Base-by-base conservation (phyloP, 2,113 vertebrate species). In the Odontesthes bonariensis region DNA sequence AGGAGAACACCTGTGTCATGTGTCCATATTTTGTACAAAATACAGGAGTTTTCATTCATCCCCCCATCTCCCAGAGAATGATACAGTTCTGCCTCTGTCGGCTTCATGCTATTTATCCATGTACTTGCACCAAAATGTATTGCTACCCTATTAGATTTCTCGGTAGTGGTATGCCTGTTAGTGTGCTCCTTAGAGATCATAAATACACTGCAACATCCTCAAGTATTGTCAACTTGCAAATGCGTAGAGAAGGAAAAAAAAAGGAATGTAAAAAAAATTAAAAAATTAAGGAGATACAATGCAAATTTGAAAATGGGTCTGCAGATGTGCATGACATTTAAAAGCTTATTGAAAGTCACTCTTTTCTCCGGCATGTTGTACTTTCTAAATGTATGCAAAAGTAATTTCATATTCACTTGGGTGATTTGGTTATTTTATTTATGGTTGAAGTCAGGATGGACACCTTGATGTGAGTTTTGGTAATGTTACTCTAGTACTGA, bases 151-250 rank as follows among this genome's bases (percentile, higher is more conserved):
- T 92, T 96, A 95, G 95, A 96, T 89, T 92, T 91, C 94, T 94
- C 92, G 88, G 93, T 94, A 94, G 94, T 97, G 92, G 89, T 95
- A 94, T 97, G 96, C 96, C 96, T 97, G 95, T 92, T 92, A 93
- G 95, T 96, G 93, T 96, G 94, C 93, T 94, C 91, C 89, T 94
- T 95, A 92, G 89, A 90, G 82, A 87, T 89, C 92, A 93, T 93
- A 83, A 93, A 86, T 92, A 95, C 93, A 94, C 91, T 94, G 92
- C 95, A 94, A 92, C 93, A 88, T 91, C 91, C 81, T 93, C 88
- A 94, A 95, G 94, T 95, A 95, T 95, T 98, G 97, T 98, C 98
- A 98, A 97, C 96, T 98, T 98, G 97, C 97, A 97, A 95, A 96
- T 96, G 95, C 96, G 93, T 93, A 94, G 95, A 94, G 91, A 88